phyloP scores from a whole-genome alignment of 2,797 vertebrate species.

The Syndactyla subalaris region DNA sequence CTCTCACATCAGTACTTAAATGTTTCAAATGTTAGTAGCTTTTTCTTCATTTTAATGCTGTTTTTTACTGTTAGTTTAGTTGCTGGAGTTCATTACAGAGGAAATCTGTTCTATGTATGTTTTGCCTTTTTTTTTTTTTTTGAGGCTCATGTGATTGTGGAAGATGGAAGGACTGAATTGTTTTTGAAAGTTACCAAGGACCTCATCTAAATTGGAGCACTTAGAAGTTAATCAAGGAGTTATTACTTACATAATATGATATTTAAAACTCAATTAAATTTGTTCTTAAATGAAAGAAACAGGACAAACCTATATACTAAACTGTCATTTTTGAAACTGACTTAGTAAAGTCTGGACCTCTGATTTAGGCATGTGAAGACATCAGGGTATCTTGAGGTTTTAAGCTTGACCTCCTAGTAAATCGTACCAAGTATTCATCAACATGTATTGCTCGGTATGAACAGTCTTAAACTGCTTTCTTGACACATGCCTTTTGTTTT shows the following conservation, averaged over 20 bases:
- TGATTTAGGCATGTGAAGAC: neutral
- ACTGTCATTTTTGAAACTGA: neutral
- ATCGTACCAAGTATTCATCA: neutral
- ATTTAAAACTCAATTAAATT: slow-evolving; percentile 50
- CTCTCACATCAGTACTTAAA: neutral
- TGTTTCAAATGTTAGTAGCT: neutral
- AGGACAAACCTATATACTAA: neutral
- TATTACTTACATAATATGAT: slow-evolving; percentile 24
- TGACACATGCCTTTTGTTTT: neutral
- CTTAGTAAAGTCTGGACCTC: neutral
- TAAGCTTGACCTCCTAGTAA: neutral
- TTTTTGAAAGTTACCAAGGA: neutral
- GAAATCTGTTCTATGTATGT: neutral
- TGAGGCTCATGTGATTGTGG: neutral
- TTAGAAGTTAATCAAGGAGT: slow-evolving; percentile 36
- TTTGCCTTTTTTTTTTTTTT: neutral
- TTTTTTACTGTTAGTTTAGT: neutral
- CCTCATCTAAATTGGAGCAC: slow-evolving; percentile 15
- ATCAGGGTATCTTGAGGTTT: neutral
- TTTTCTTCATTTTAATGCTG: neutral
- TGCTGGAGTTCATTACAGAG: neutral
- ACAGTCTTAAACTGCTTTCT: neutral
- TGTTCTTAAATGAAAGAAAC: slow-evolving; percentile 13
- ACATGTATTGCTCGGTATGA: neutral
- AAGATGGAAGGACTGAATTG: neutral